phyloP scores from a whole-genome alignment of 2,888 invertebrate genomes.

The Sarcophaga caerulescens region DNA sequence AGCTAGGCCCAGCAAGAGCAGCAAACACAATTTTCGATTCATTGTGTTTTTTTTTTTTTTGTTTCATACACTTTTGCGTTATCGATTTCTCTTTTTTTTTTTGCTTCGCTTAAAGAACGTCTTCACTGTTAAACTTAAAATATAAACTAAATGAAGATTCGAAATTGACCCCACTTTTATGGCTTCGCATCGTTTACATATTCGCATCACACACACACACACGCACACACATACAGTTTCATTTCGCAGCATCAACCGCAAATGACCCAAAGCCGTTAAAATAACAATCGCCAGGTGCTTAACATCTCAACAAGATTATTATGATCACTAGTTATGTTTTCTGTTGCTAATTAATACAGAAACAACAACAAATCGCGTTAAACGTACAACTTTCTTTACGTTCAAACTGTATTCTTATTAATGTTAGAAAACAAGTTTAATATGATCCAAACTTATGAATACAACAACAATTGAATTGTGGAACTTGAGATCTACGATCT shows the following conservation, averaged over 20 bases:
- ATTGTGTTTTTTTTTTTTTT: constrained; percentile 61
- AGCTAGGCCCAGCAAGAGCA: constrained; percentile 56
- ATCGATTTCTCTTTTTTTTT: background rate
- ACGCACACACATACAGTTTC: background rate
- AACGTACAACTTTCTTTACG: constrained; percentile 40
- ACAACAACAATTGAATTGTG: background rate
- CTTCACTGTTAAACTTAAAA: constrained; percentile 58
- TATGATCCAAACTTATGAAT: background rate
- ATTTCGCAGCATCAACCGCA: background rate
- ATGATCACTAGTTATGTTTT: background rate
- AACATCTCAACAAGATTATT: background rate
- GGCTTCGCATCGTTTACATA: constrained; percentile 69
- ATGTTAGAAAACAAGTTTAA: background rate
- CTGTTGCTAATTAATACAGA: constrained; percentile 5
- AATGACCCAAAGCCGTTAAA: constrained; percentile 27
- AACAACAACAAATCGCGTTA: too few species aligned
- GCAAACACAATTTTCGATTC: constrained; percentile 68
- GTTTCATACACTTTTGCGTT: background rate
- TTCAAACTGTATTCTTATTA: background rate
- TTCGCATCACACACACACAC: constrained; percentile 55
- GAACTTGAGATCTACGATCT: background rate
- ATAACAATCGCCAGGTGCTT: background rate
- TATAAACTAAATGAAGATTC: constrained; percentile 69
- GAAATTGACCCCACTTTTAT: constrained; percentile 73
- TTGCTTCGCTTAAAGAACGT: background rate